A percentile compares a stretch with the other conserved stretches of the same genome.
Evolutionary conservation across 2,113 vertebrate genomes (phyloP).

Genomic region (Peromyscus californicus): DNA sequence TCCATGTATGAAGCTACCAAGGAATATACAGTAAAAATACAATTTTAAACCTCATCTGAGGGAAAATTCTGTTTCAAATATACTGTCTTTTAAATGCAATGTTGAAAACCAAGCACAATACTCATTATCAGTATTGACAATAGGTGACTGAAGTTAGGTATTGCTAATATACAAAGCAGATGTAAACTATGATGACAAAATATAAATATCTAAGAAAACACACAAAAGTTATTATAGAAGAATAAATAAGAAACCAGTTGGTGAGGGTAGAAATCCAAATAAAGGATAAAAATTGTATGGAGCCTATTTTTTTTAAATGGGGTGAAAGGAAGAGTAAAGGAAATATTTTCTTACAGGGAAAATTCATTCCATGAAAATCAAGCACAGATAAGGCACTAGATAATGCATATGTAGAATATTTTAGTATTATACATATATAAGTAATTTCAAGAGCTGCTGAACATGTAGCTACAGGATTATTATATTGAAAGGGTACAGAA

Average conservation of each 20-base stretch:
- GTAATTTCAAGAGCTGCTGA: neutral
- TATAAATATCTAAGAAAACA: neutral
- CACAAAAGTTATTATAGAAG: neutral
- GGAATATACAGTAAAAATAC: neutral
- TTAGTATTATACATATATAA: neutral
- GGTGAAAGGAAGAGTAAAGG: neutral
- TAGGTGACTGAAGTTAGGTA: neutral
- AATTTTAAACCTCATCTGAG: too few relatives aligned
- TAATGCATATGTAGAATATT: neutral
- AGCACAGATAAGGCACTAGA: neutral
- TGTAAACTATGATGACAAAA: neutral
- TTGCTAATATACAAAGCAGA: neutral
- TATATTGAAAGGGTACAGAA: neutral
- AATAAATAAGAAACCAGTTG: neutral
- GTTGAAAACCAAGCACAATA: neutral
- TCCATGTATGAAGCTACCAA: neutral
- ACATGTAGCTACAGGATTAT: neutral
- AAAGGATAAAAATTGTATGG: neutral
- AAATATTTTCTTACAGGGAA: neutral
- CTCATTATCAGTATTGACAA: neutral
- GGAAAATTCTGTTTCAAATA: neutral
- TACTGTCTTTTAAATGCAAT: neutral
- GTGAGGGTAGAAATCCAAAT: neutral
- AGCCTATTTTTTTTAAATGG: neutral
- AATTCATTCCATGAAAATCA: neutral